phyloP scores from a whole-genome alignment of 2,797 vertebrate genomes.

The Gouania willdenowi region DNA sequence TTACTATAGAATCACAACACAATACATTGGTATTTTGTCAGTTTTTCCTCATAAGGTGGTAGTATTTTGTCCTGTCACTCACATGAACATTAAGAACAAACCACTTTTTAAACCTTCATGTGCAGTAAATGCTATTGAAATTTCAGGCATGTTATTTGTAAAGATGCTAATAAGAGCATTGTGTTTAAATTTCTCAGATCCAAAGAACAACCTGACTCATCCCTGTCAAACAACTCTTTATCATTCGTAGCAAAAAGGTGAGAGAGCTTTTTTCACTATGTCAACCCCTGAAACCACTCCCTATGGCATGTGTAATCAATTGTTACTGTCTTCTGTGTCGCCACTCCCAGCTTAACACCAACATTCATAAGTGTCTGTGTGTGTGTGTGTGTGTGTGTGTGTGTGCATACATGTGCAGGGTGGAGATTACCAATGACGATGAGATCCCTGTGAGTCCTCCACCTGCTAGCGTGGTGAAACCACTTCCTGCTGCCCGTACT shows the following conservation, averaged over 20 bases:
- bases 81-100: no score
- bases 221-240: background rate
- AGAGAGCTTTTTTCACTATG: constrained; percentile 7
- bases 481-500: constrained; percentile 9
- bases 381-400: no score
- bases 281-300: no score
- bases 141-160: background rate
- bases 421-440: constrained; percentile 67
- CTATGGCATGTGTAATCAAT: background rate
- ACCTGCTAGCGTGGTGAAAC: constrained; percentile 5
- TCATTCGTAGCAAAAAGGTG: constrained; percentile 79
- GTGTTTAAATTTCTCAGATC: constrained; percentile 42
- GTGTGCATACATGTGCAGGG: constrained; percentile 48
- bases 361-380: background rate
- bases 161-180: constrained; percentile 2
- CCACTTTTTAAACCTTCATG: no score
- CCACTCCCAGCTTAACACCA: background rate
- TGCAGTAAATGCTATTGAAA: background rate
- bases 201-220: constrained; percentile 22
- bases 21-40: no score
- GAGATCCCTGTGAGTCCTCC: constrained; percentile 13
- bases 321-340: background rate
- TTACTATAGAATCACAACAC: no score
- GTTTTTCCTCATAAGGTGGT: no score
- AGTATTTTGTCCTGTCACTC: no score